Evolutionary conservation across 2,113 vertebrate species (phyloP), one percentile per base, ranked within the genome.

Genomic region (Amphilophus citrinellus): DNA sequence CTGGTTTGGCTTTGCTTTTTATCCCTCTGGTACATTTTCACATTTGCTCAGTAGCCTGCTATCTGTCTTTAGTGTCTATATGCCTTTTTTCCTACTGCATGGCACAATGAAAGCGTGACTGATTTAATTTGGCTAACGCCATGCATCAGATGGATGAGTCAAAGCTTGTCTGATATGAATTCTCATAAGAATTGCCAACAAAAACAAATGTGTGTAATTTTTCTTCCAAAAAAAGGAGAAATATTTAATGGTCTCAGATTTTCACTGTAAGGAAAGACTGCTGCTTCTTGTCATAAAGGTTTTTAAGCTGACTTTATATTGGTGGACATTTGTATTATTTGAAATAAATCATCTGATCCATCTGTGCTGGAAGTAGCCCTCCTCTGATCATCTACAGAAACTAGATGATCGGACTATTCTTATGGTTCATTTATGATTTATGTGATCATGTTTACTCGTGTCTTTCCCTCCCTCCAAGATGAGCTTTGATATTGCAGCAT

Each of bases 11-110:
- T 44, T 83, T 42, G 9, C 60, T 66, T 50, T 85, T 76, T 13
- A 50, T 24, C 42, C 35, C 14, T 27, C 35, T 80, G 24, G 47
- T 32, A 22, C 44, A 20, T 10, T 66, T 15, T 61, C 17, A 1
- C 80, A 82, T 92, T 87, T 87, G 57, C 81, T 89, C 58, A 11
- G 27, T 32, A 18, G 7, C 10, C 66, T 18, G 1, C 81, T 56
- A 18, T 84, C 66, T 87, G 62, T 71, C 20, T 35, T 3, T 53
- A 1, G 47, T 73, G 27, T 56, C 68, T 50, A 35, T 4, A 24
- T 47, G 32, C 35, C 61, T 61, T 24, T 78, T 59, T 60, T 75
- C 71, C 11, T 79, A 63, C 82, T 24, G 20, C 47, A 30, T 2
- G 7, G 15, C 37, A 42, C 8, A 39, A 27, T 44, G 6, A 76